These are phyloP conservation scores for Spodoptera picta DNA, from an alignment of 2,888 invertebrate species.

Conservation along the genomic window DNA sequence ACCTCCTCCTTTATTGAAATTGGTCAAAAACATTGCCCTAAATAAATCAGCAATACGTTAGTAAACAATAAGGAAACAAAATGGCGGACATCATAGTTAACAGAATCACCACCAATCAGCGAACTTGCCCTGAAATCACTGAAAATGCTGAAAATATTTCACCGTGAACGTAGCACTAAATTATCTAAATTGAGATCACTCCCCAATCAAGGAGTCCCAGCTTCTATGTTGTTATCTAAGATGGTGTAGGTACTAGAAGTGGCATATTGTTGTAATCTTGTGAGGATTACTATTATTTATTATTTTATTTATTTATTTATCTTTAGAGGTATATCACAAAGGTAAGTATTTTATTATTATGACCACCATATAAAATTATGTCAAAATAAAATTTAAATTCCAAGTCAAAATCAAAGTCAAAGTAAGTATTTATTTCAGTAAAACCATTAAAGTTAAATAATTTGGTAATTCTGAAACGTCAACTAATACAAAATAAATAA, in stretches of 20 bases:
- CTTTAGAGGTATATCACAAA: too few species aligned
- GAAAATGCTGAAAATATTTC: constrained; percentile 74
- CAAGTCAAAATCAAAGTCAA: too few species aligned
- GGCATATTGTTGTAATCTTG: constrained; percentile 4
- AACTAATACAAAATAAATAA: too few species aligned
- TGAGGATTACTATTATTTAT: too few species aligned
- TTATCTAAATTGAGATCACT: constrained; percentile 87
- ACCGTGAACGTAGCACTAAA: constrained; percentile 81
- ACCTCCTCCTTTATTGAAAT: too few species aligned
- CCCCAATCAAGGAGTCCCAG: constrained; percentile 74
- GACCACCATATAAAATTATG: too few species aligned
- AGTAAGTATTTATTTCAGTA: too few species aligned
- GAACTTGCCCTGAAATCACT: constrained; percentile 11
- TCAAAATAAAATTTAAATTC: too few species aligned
- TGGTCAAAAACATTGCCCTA: background rate
- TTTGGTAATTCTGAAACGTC: too few species aligned
- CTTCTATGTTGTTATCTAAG: background rate
- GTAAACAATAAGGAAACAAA: constrained; percentile 73
- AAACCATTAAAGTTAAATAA: too few species aligned
- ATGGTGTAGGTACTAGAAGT: constrained; percentile 52
- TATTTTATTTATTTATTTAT: too few species aligned
- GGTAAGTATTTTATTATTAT: too few species aligned
- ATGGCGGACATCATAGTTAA: constrained; percentile 75
- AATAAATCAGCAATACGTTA: constrained; percentile 21
- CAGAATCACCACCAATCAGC: constrained; percentile 77